These are phyloP conservation scores for Tor tambroides DNA, from an alignment of 2,113 vertebrate species.

Conservation along the genomic window DNA sequence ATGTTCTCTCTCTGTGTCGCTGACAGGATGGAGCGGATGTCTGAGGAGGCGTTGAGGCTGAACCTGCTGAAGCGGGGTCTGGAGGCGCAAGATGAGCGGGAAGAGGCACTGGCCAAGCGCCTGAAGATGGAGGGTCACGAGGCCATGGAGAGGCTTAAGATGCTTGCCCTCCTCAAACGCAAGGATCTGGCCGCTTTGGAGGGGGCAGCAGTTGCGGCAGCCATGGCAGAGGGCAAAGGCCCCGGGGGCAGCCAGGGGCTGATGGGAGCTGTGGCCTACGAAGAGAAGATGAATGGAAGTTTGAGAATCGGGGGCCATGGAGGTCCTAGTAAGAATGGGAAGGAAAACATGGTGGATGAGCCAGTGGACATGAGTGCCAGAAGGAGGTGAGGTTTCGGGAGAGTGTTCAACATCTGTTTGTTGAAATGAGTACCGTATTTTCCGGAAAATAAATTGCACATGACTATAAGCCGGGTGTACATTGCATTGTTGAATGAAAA, in stretches of 20 bases:
- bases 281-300: slow-evolving; percentile 79
- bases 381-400: slow-evolving; percentile 80
- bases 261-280: slow-evolving; percentile 69
- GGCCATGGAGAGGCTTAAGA: slow-evolving; percentile 97
- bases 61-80: slow-evolving; percentile 92
- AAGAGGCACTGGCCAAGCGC: slow-evolving; percentile 91
- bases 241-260: slow-evolving; percentile 71
- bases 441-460: background rate
- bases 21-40: slow-evolving; percentile 95
- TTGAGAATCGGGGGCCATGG: slow-evolving; percentile 80
- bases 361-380: slow-evolving; percentile 97
- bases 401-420: background rate
- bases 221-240: slow-evolving; percentile 75
- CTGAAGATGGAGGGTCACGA: slow-evolving; percentile 97
- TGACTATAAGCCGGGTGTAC: background rate
- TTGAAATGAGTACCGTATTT: background rate
- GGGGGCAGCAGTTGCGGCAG: slow-evolving; percentile 57
- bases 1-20: background rate
- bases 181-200: slow-evolving; percentile 90
- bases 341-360: slow-evolving; percentile 94
- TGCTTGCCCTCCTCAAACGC: slow-evolving; percentile 94
- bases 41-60: slow-evolving; percentile 91
- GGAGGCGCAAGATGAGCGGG: slow-evolving; percentile 88
- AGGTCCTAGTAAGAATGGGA: slow-evolving; percentile 85
- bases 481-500: background rate